Base-by-base conservation (phyloP, 2,888 invertebrate species). In the Pollenia griseotomentosa region DNA sequence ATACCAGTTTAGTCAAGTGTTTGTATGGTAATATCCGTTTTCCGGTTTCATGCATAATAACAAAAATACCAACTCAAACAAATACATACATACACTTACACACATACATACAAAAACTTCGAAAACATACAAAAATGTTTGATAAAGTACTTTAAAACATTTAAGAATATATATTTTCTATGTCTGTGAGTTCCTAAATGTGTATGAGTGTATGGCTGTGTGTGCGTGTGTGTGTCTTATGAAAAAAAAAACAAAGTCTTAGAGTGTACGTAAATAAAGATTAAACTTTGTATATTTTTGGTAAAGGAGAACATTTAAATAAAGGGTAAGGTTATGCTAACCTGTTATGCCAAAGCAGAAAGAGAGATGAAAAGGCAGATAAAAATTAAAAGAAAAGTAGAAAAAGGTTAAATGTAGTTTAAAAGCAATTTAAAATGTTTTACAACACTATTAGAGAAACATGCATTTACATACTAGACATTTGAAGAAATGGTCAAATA, bases 341-440 rank as follows among this genome's bases (percentile, higher is more conserved):
- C 75, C 80, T 75, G 53, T 57, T 11, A n/a, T 42, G 3, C 3
- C 14, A 6, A 59, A 74, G 16, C 19, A 14, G 14, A 48, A 16
- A 33, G 33, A 33, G 33, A 33, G 33, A 33, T 9, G 9, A 16
- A 44, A 53, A 44, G 4, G n/a, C 42, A 19, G 8, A 66, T 51
- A 10, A 14, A 57, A 19, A 14, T 9, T 14, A 2, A 63, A 42
- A 44, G n/a, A 23, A 57, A 74, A 55, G 46, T 55, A 9, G 2
- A 77, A 70, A 59, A 78, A 79, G 84, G 87, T 87, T 87, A 84
- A 87, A 87, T 84, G 63, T 57, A 78, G 82, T 87, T 84, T 53
- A 84, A 74, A 82, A 84, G 78, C 81, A 84, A 87, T 84, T 87
- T 82, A 23, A 81, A 84, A 82, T 87, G 84, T 87, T 87, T 63